A percentile compares a stretch with the other conserved stretches of the same genome.
phyloP scores from a whole-genome alignment of 2,113 vertebrate species.

The Scolopax mira region DNA sequence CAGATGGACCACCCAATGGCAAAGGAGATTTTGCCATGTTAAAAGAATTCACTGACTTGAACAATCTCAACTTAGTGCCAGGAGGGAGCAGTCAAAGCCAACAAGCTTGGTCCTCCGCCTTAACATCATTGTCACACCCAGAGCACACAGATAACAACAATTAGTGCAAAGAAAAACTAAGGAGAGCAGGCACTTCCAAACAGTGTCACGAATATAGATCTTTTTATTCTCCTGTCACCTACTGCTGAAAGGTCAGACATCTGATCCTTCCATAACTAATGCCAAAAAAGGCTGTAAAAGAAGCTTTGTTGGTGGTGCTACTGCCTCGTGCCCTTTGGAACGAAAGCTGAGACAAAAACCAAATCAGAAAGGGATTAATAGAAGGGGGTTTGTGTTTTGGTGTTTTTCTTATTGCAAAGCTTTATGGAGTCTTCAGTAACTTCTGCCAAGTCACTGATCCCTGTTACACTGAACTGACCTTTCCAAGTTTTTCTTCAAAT shows the following conservation, averaged over 20 bases:
- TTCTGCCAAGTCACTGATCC: not conserved
- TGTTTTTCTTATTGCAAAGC: not conserved
- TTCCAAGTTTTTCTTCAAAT: not conserved
- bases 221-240: slow-evolving; percentile 28
- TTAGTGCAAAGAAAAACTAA: not conserved
- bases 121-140: not conserved
- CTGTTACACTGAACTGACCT: not conserved
- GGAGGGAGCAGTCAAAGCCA: not conserved
- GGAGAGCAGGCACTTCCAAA: not conserved
- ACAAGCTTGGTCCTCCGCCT: not conserved
- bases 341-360: not conserved
- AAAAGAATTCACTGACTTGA: not conserved
- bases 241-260: slow-evolving; percentile 30
- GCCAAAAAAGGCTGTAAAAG: slow-evolving; percentile 37
- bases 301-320: slow-evolving; percentile 11
- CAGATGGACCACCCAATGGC: not conserved
- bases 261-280: not conserved
- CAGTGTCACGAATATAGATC: not conserved
- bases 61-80: not conserved
- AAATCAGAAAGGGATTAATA: slow-evolving; percentile 1
- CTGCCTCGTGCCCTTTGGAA: not conserved
- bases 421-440: not conserved
- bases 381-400: not conserved
- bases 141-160: not conserved
- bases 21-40: not conserved